A percentile compares a stretch with the other conserved stretches of the same genome.
These are phyloP conservation scores for Chydorus sphaericus DNA, from an alignment of 2,888 invertebrate genomes.

Conservation along the genomic window DNA sequence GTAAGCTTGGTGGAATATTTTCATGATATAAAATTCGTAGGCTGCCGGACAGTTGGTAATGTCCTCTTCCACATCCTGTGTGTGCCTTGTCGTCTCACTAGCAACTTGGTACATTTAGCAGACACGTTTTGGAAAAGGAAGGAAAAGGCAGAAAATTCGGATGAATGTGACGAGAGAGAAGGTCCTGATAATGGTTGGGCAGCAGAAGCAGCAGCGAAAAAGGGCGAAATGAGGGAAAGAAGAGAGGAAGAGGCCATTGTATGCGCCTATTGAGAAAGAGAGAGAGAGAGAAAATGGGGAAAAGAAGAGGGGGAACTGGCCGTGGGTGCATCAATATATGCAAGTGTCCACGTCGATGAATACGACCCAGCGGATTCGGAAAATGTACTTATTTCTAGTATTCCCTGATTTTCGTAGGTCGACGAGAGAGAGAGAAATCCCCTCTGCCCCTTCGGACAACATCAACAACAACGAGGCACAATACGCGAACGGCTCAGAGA, in stretches of 20 bases:
- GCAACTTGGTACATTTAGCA: no score
- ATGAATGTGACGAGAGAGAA: neutral
- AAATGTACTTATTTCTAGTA: neutral
- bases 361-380: neutral
- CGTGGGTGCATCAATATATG: neutral
- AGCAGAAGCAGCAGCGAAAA: neutral
- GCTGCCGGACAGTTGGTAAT: no score
- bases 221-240: conserved; percentile 6
- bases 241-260: neutral
- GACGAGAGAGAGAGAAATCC: neutral
- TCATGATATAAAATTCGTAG: no score
- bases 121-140: conserved; percentile 1
- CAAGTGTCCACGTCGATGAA: conserved; percentile 6
- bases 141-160: neutral
- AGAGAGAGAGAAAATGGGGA: neutral
- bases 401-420: neutral
- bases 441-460: neutral
- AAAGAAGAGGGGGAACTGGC: neutral
- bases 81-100: no score
- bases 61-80: neutral
- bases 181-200: neutral
- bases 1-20: no score
- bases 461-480: neutral
- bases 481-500: neutral
- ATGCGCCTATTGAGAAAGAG: conserved; percentile 1